phyloP scores from a whole-genome alignment of 2,888 invertebrate genomes.

The Syritta pipiens region DNA sequence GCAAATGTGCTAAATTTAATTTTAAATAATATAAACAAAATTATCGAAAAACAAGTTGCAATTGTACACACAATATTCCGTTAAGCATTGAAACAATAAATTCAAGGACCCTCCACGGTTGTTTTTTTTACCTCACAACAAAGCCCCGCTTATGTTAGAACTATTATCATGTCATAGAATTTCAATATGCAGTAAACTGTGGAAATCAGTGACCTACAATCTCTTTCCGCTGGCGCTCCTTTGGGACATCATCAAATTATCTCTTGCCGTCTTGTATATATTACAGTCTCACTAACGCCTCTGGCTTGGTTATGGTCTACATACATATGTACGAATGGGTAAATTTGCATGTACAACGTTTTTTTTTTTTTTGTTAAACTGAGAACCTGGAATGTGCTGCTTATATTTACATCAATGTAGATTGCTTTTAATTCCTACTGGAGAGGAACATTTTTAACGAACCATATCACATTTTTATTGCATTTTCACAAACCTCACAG shows the following conservation, averaged over 20 bases:
- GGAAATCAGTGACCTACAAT: constrained; percentile 45
- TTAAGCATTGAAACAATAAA: constrained; percentile 8
- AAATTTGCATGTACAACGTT: background rate
- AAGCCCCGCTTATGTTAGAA: constrained; percentile 41
- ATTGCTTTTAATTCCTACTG: no score
- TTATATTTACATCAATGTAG: no score
- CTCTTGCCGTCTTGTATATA: constrained; percentile 2
- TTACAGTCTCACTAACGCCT: background rate
- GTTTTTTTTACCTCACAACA: constrained; percentile 23
- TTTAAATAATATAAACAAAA: constrained; percentile 8
- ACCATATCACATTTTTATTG: no score
- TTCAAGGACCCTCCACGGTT: background rate
- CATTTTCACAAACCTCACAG: no score
- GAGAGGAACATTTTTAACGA: no score
- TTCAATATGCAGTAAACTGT: constrained; percentile 55
- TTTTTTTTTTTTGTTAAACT: no score
- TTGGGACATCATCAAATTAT: constrained; percentile 21
- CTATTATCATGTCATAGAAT: constrained; percentile 56
- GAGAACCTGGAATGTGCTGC: no score
- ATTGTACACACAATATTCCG: background rate
- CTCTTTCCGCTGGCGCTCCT: constrained; percentile 23
- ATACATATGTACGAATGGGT: background rate
- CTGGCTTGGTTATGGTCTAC: no score
- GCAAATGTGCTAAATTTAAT: no score
- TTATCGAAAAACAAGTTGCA: background rate